Conservation (phyloP, 1,140 invertebrate species). For the Dreissena rostriformis region DNA sequence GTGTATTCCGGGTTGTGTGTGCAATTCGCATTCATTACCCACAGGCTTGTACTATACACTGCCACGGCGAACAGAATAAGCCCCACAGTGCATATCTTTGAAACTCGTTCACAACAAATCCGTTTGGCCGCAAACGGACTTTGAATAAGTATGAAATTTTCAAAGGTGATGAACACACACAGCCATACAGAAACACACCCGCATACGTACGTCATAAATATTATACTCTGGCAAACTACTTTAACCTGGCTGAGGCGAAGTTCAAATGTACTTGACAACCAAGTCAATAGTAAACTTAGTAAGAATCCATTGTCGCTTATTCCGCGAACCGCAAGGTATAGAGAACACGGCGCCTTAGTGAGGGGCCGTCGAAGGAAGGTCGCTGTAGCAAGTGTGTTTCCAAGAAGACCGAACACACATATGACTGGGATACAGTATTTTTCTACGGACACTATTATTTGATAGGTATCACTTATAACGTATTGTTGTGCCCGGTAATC, state of each 20-base stretch:
- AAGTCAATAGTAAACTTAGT: conserved; percentile 24
- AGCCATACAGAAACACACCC: conserved; percentile 46
- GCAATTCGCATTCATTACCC: conserved; percentile 33
- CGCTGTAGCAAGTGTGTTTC: conserved; percentile 35
- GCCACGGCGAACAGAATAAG: neutral
- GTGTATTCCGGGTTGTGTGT: conserved; percentile 20
- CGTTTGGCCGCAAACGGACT: conserved; percentile 21
- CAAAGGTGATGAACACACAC: conserved; percentile 43
- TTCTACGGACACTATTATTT: conserved; percentile 14
- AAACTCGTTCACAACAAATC: conserved; percentile 11
- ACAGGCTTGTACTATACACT: conserved; percentile 24
- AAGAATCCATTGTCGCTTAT: conserved; percentile 44
- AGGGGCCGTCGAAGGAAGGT: conserved; percentile 38
- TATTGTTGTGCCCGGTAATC: too few species aligned
- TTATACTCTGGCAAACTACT: conserved; percentile 34
- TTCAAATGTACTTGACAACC: conserved; percentile 36
- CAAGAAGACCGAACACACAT: conserved; percentile 28
- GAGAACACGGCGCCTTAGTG: conserved; percentile 14
- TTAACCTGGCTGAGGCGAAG: conserved; percentile 32
- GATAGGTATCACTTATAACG: too few species aligned
- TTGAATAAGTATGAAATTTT: conserved; percentile 35
- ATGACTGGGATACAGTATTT: conserved; percentile 44
- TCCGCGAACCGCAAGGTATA: conserved; percentile 27
- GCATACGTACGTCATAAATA: conserved; percentile 43
- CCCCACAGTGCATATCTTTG: conserved; percentile 6